Evolutionary conservation across 2,888 invertebrate species (phyloP), one percentile per base, ranked within the genome.

Genomic region (Noctua janthina): DNA sequence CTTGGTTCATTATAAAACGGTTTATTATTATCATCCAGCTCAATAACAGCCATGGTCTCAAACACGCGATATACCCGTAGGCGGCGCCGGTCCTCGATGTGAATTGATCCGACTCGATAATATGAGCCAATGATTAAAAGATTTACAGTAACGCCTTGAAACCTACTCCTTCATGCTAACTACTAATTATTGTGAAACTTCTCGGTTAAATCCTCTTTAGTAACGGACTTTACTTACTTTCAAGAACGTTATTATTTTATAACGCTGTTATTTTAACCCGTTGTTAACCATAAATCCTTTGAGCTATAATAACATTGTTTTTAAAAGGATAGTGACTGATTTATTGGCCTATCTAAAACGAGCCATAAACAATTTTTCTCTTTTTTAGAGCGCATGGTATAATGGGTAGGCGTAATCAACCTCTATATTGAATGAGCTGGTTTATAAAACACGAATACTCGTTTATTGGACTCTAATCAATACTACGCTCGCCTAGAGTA

Each of bases 81-180:
- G 87, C 87, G 89, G 76, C 56, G 39, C 83, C 66, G 2, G 73
- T 76, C 70, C 69, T 72, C 70, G 67, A 67, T 70, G 72, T 78
- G 87, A 87, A 87, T 79, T 87, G 84, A 87, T 87, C 71, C 56
- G 59, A 87, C 78, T 87, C 83, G 85, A 84, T 87, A 89, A 89
- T 84, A 75, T 29, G 64, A 82, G 73, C 83, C 76, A 81, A 84
- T 82, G 84, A 87, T 89, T 86, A 89, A 74, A 85, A 82, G 83
- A 89, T 85, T 83, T 78, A 87, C 81, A 79, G 74, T 81, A 78
- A 82, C 79, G 85, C 78, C 84, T 83, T 85, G 66, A 80, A 79
- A 84, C 51, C 13, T 72, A 83, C 69, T 80, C 75, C 78, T 71
- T 78, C 76, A 68, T 67, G 39, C 69, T 75, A 76, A 82, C 80